Evolutionary conservation across 2,797 vertebrate genomes (phyloP).

Genomic region (Scyliorhinus canicula): DNA sequence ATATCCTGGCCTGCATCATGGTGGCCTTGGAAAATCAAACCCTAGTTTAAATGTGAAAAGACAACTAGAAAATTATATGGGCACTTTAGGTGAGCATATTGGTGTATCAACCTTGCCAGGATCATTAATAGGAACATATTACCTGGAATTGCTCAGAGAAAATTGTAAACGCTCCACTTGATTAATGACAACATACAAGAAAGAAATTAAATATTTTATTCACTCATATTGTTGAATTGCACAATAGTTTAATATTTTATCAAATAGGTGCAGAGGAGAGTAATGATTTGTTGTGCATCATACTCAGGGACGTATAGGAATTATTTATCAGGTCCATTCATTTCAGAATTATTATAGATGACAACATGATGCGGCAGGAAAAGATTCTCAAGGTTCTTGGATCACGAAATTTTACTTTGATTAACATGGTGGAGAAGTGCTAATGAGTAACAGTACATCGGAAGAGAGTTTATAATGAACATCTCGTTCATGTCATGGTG

Average conservation of each 20-base stretch:
- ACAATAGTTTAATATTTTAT: slow-evolving; percentile 16
- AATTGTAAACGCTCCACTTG: neutral
- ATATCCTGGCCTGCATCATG: neutral
- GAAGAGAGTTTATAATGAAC: slow-evolving; percentile 1
- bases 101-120: neutral
- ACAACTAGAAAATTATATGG: neutral
- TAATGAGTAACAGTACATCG: neutral
- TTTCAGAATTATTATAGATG: neutral
- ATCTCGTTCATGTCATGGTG: neutral
- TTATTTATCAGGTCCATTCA: slow-evolving; percentile 4
- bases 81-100: neutral
- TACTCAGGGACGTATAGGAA: neutral
- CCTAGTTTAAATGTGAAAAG: neutral
- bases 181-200: neutral
- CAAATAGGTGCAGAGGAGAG: neutral
- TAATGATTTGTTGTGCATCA: neutral
- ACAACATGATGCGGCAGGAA: neutral
- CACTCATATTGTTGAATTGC: neutral
- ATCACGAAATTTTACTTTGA: slow-evolving; percentile 3
- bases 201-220: neutral
- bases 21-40: neutral
- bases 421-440: neutral
- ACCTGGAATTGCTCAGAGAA: neutral
- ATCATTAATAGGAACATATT: neutral
- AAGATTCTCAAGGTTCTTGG: neutral